Conservation (phyloP, 1,140 invertebrate genomes). For the Drosophila guanche region DNA sequence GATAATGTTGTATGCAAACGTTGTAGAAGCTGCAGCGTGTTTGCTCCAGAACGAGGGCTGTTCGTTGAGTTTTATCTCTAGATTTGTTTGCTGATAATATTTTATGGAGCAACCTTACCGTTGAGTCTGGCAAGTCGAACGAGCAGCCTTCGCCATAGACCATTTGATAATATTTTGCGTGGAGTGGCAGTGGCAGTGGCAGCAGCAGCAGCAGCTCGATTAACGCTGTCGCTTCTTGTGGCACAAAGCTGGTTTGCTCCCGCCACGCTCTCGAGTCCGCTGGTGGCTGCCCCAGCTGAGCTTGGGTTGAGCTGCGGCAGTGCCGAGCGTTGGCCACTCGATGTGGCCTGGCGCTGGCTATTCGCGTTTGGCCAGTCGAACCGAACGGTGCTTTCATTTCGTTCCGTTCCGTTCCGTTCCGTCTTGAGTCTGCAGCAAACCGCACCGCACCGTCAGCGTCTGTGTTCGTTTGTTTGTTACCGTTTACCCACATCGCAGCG, state of each 20-base stretch:
- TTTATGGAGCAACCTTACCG: no score
- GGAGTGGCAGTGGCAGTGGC: slow-evolving; percentile 12
- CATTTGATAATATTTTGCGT: slow-evolving; percentile 58
- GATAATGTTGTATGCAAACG: slow-evolving; percentile 51
- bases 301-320: background rate
- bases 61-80: no score
- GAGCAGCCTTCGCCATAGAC: slow-evolving; percentile 26
- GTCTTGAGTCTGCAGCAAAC: no score
- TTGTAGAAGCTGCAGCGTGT: background rate
- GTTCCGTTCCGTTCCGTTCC: no score
- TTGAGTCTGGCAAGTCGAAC: background rate
- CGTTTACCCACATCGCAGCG: slow-evolving; percentile 42
- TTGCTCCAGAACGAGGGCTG: no score
- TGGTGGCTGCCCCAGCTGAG: slow-evolving; percentile 5
- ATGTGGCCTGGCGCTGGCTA: slow-evolving; percentile 47
- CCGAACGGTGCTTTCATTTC: slow-evolving; percentile 74
- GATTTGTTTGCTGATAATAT: no score
- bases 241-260: slow-evolving; percentile 37
- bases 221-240: slow-evolving; percentile 10
- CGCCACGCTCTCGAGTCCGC: background rate
- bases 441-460: background rate
- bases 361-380: slow-evolving; percentile 75
- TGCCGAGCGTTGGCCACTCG: slow-evolving; percentile 43
- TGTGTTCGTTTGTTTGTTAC: slow-evolving; percentile 42
- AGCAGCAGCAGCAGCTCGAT: slow-evolving; percentile 10